A percentile compares a stretch with the other conserved stretches of the same genome.
These are phyloP conservation scores for honey bee (Apis mellifera) DNA, from an alignment of 1,140 invertebrate species.

Conservation along the genomic window Amel_HAv3.1 CM009941.2:2525501-2526000, in stretches of 20 bases:
- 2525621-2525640: conserved; percentile 4
- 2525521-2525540: not conserved
- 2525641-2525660: not conserved
- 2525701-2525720: not conserved
- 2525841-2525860: conserved; percentile 41
- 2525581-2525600: conserved; percentile 10
- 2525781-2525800: conserved; percentile 62
- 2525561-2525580: not conserved
- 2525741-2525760: conserved; percentile 36
- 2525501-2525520: not conserved
- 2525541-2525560: not conserved
- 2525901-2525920: conserved; percentile 67
- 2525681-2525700: not conserved
- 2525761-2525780: conserved; percentile 46
- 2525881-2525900: conserved; percentile 63
- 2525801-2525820: conserved; percentile 50
- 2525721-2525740: conserved; percentile 11
- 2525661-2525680: not conserved
- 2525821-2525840: conserved; percentile 5
- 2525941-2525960: conserved; percentile 68
- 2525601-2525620: not conserved
- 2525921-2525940: conserved; percentile 68
- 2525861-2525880: conserved; percentile 64
- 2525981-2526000: conserved; percentile 32
- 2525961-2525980: conserved; percentile 70